Conservation (phyloP, 2,113 vertebrate genomes). For the Sphaerodactylus townsendi region DNA sequence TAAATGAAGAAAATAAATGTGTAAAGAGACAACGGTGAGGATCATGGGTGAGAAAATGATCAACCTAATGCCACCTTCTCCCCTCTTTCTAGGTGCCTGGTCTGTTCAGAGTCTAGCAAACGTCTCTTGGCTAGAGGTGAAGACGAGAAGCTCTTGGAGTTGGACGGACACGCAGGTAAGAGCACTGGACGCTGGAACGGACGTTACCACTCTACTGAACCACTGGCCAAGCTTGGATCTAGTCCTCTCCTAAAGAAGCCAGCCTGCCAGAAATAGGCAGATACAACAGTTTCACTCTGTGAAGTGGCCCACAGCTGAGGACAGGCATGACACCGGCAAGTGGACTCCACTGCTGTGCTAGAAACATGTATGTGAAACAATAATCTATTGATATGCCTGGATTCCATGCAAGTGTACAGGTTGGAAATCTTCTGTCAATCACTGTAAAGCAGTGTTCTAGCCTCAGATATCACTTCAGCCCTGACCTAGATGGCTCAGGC, state of each 20-base stretch:
- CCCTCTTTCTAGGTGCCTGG: constrained; percentile 69
- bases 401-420: too few relatives aligned
- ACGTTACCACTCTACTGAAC: neutral
- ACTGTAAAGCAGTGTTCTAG: too few relatives aligned
- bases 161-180: neutral
- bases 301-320: neutral
- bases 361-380: too few relatives aligned
- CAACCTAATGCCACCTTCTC: neutral
- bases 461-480: too few relatives aligned
- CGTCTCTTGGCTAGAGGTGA: constrained; percentile 32
- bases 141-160: neutral
- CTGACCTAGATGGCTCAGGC: too few relatives aligned
- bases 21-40: too few relatives aligned
- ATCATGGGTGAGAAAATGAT: neutral
- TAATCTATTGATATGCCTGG: too few relatives aligned
- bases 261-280: neutral
- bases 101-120: constrained; percentile 80
- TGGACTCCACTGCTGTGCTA: too few relatives aligned
- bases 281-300: neutral
- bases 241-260: too few relatives aligned
- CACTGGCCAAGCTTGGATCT: neutral
- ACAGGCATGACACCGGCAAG: too few relatives aligned
- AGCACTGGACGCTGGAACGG: neutral
- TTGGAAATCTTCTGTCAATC: too few relatives aligned
- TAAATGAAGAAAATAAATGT: too few relatives aligned